A percentile compares a stretch with the other conserved stretches of the same genome.
phyloP scores from a whole-genome alignment of 2,888 invertebrate species.

The Tetragonisca angustula region DNA sequence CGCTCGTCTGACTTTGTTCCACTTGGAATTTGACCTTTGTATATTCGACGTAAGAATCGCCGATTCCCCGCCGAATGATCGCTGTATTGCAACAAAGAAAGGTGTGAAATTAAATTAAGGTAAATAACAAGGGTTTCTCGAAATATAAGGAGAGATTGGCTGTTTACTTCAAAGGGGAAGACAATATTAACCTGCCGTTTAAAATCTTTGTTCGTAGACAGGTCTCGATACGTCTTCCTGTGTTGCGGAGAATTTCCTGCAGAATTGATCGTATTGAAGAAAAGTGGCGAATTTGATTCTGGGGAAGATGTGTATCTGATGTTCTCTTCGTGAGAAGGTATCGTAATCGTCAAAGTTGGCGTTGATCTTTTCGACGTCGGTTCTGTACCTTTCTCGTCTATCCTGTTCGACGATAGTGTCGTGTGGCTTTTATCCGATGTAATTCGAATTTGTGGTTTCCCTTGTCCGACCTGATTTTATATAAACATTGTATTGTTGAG shows the following conservation, averaged over 20 bases:
- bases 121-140: not conserved
- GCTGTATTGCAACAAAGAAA: constrained; percentile 42
- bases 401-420: constrained; percentile 40
- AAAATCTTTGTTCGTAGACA: constrained; percentile 63
- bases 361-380: constrained; percentile 75
- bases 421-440: constrained; percentile 52
- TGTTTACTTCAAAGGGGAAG: not conserved
- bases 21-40: constrained; percentile 88
- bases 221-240: constrained; percentile 66
- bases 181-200: constrained; percentile 71
- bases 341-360: constrained; percentile 86
- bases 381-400: constrained; percentile 64
- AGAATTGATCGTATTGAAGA: constrained; percentile 63
- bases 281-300: constrained; percentile 78
- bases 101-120: not conserved
- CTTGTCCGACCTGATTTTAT: constrained; percentile 37
- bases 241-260: constrained; percentile 70
- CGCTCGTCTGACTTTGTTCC: constrained; percentile 90
- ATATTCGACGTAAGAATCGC: constrained; percentile 74
- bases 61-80: constrained; percentile 58
- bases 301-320: constrained; percentile 81
- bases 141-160: not conserved
- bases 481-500: not conserved
- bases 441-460: constrained; percentile 66
- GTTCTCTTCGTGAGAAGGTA: constrained; percentile 88